Evolutionary conservation across 2,113 vertebrate species (phyloP).

Genomic region (Menura novaehollandiae): DNA sequence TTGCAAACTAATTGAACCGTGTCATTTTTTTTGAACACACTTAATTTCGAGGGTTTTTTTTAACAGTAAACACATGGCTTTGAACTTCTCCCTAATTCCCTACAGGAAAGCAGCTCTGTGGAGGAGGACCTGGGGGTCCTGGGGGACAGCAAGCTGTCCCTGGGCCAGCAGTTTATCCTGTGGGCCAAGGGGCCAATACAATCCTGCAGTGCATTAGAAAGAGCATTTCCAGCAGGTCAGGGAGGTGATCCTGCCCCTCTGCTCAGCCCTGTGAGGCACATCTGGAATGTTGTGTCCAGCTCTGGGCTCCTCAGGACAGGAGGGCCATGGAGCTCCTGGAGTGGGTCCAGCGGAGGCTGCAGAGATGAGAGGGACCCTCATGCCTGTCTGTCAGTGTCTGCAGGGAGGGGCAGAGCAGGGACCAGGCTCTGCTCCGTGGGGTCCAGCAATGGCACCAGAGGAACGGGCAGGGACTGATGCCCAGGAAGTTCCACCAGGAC

Average conservation of each 20-base stretch:
- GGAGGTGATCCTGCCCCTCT: neutral
- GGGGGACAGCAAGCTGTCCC: neutral
- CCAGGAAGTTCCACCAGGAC: neutral
- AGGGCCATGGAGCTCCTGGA: neutral
- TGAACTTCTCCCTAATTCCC: neutral
- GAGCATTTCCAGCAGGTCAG: neutral
- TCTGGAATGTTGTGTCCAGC: too few relatives aligned
- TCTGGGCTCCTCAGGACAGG: neutral
- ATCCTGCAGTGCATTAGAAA: neutral
- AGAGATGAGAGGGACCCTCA: neutral
- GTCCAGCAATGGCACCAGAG: neutral
- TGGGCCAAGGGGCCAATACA: neutral
- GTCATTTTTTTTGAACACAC: neutral
- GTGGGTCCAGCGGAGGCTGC: accelerated
- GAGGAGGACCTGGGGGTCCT: neutral
- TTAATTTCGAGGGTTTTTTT: neutral
- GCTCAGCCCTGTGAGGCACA: neutral
- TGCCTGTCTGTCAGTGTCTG: neutral
- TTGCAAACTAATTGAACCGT: neutral
- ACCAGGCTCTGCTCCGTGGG: neutral
- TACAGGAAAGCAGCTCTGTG: neutral
- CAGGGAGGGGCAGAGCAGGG: neutral
- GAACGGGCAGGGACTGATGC: neutral
- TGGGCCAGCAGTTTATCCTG: neutral
- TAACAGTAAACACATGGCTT: neutral